Evolutionary conservation across 2,113 vertebrate genomes (phyloP).

Genomic region (Phyllopteryx taeniolatus): DNA sequence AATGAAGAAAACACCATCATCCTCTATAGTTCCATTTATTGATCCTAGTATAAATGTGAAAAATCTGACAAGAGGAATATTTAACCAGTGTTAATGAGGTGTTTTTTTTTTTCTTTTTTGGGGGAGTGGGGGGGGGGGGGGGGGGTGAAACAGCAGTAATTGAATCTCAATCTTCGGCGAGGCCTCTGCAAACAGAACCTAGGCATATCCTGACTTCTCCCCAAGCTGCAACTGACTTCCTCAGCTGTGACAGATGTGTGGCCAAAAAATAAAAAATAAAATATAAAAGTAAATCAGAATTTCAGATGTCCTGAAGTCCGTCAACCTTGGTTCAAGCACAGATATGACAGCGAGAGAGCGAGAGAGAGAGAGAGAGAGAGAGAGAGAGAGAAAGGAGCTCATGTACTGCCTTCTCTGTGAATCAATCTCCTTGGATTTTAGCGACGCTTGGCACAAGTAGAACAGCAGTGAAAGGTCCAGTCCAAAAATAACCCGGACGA

Average conservation of each 20-base stretch:
- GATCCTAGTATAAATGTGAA: constrained; percentile 33
- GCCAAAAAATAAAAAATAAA: not conserved
- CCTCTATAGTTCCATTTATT: constrained; percentile 4
- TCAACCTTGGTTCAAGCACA: constrained; percentile 2
- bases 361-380: constrained; percentile 23
- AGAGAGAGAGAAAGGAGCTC: constrained; percentile 33
- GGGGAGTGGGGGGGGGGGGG: too few species aligned
- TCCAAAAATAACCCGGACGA: constrained; percentile 15
- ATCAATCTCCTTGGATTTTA: constrained; percentile 30
- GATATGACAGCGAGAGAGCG: constrained; percentile 19
- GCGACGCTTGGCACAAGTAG: constrained; percentile 38
- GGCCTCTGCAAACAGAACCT: constrained; percentile 14
- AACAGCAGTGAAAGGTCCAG: constrained; percentile 32
- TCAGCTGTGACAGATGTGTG: not conserved
- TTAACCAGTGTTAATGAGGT: constrained; percentile 30
- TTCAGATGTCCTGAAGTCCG: constrained; percentile 10
- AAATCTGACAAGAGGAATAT: constrained; percentile 43
- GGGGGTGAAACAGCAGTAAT: constrained; percentile 30
- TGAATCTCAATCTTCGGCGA: constrained; percentile 21
- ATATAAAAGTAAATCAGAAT: constrained; percentile 4
- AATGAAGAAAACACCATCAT: constrained; percentile 7
- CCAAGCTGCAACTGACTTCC: constrained; percentile 3
- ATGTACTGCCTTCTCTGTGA: constrained; percentile 49
- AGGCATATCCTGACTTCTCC: constrained; percentile 14
- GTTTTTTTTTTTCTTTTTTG: constrained; percentile 8